These are phyloP conservation scores for Triplophysa rosa DNA, from an alignment of 2,113 vertebrate genomes.

Conservation along the genomic window DNA sequence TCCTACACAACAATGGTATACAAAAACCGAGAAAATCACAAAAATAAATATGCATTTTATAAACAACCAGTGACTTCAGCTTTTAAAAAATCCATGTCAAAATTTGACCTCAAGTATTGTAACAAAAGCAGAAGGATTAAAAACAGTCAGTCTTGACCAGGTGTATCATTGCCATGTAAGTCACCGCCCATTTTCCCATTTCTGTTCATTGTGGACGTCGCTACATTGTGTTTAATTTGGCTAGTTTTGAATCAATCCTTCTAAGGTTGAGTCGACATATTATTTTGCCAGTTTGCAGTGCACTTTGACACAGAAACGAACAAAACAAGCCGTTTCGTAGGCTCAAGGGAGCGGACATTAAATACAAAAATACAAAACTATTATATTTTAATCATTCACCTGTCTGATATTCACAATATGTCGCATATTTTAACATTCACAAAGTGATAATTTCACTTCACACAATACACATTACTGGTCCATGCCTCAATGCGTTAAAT, in stretches of 20 bases:
- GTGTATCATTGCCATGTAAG: conserved; percentile 41
- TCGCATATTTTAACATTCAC: conserved; percentile 17
- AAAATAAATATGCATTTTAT: conserved; percentile 80
- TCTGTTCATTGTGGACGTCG: conserved; percentile 8
- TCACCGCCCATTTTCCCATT: conserved; percentile 22
- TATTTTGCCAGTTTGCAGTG: conserved; percentile 62
- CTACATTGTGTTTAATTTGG: conserved; percentile 54
- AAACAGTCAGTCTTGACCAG: conserved; percentile 24
- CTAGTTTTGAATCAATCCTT: conserved; percentile 28
- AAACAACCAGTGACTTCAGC: conserved; percentile 80
- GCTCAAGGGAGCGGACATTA: conserved; percentile 18
- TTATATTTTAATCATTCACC: conserved; percentile 31
- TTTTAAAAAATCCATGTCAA: conserved; percentile 67
- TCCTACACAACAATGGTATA: conserved; percentile 68
- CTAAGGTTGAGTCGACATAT: conserved; percentile 41
- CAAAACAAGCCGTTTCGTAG: neutral
- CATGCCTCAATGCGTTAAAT: conserved; percentile 19
- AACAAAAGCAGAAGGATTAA: conserved; percentile 56
- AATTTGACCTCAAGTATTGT: conserved; percentile 78
- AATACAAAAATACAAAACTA: conserved; percentile 43
- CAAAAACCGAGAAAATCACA: conserved; percentile 68
- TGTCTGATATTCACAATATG: neutral
- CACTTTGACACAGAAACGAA: conserved; percentile 63
- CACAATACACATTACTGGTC: neutral
- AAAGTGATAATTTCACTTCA: conserved; percentile 31